Evolutionary conservation across 2,888 invertebrate species (phyloP).

Genomic region (Philonicus albiceps): DNA sequence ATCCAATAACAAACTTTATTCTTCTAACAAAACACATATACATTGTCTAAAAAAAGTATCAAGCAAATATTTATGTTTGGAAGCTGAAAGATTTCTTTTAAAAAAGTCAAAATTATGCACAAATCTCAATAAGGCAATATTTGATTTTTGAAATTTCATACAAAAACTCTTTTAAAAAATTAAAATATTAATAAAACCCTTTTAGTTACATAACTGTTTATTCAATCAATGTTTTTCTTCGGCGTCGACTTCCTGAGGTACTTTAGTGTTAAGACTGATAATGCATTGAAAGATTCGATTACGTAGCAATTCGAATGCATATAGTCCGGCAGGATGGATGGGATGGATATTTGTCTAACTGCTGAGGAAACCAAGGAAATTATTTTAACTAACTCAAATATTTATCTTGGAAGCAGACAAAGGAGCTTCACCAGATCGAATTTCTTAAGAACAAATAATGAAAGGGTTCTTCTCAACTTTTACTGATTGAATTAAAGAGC

Average conservation of each 20-base stretch:
- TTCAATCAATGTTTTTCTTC: neutral
- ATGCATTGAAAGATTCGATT: neutral
- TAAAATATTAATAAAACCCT: neutral
- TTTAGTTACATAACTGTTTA: neutral
- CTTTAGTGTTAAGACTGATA: neutral
- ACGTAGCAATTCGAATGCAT: neutral
- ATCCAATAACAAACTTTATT: too few relatives aligned
- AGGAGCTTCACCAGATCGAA: slow-evolving; percentile 44
- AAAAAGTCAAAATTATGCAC: neutral
- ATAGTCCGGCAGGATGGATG: neutral
- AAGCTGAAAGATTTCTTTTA: neutral
- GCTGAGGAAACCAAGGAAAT: slow-evolving; percentile 17
- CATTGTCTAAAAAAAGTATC: too few relatives aligned
- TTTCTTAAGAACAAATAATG: slow-evolving; percentile 45
- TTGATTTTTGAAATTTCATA: neutral
- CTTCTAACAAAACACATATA: too few relatives aligned
- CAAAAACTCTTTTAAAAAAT: neutral
- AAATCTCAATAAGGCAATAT: neutral
- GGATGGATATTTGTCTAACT: slow-evolving; percentile 14
- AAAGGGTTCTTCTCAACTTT: neutral
- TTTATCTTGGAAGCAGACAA: slow-evolving; percentile 43
- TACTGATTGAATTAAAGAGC: neutral
- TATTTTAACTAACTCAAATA: slow-evolving; percentile 47
- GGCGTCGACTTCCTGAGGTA: neutral
- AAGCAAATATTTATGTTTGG: neutral